A percentile compares a stretch with the other conserved stretches of the same genome.
Evolutionary conservation across 2,113 vertebrate species (phyloP).

Genomic region (Saccopteryx leptura): DNA sequence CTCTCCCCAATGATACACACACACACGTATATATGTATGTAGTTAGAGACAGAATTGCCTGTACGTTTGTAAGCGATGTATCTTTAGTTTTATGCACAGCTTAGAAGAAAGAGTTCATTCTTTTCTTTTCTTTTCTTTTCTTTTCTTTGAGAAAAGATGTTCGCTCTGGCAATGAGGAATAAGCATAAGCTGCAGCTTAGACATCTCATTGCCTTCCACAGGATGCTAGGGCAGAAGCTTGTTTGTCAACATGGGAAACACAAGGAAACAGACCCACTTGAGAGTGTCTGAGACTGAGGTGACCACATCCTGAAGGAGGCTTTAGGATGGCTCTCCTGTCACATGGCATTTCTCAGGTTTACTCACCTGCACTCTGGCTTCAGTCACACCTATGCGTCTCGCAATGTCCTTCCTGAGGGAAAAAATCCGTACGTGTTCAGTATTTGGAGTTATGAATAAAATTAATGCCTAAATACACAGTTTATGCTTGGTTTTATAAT

Average conservation of each 20-base stretch:
- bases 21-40: neutral
- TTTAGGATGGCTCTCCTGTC: neutral
- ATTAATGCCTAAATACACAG: neutral
- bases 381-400: neutral
- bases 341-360: neutral
- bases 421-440: constrained; percentile 16
- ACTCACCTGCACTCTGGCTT: constrained; percentile 64
- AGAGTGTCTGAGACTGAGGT: neutral
- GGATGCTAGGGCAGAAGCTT: neutral
- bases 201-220: neutral
- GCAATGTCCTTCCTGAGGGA: constrained; percentile 49
- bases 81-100: neutral
- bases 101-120: neutral
- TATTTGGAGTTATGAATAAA: neutral
- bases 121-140: neutral
- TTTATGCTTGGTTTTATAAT: neutral
- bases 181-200: neutral
- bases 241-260: neutral
- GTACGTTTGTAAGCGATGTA: neutral
- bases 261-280: neutral
- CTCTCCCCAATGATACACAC: neutral
- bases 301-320: neutral
- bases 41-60: neutral
- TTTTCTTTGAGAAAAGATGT: neutral
- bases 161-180: neutral